These are phyloP conservation scores for Conchocele bisecta DNA, from an alignment of 2,888 invertebrate species.

Conservation along the genomic window DNA sequence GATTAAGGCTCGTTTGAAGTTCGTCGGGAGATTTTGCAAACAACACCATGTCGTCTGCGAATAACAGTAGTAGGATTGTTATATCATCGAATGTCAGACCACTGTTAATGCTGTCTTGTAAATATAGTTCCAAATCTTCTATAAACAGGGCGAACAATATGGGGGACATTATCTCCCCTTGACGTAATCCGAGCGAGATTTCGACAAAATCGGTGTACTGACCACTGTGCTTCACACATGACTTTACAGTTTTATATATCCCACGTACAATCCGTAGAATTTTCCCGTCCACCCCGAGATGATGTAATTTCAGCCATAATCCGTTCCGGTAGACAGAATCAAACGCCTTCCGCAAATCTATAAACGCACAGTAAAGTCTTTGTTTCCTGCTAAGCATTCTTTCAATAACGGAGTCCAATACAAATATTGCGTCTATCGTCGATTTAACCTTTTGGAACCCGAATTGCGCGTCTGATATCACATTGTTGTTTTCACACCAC, in stretches of 20 bases:
- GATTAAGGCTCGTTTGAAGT: constrained; percentile 9
- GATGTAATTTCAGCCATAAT: constrained; percentile 23
- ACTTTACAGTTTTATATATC: constrained; percentile 11
- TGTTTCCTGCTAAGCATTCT: constrained; percentile 1
- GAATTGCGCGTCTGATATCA: constrained; percentile 21
- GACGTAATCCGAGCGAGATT: constrained; percentile 9
- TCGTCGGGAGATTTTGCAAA: constrained; percentile 6
- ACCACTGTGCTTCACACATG: constrained; percentile 1
- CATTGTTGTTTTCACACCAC: constrained; percentile 9
- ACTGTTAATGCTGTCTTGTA: constrained; percentile 1
- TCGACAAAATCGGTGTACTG: constrained; percentile 7
- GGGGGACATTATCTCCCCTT: constrained; percentile 15
- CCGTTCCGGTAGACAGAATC: constrained; percentile 25
- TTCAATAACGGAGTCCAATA: constrained; percentile 6
- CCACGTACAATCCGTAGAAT: constrained; percentile 2
- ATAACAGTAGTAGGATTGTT: constrained; percentile 18
- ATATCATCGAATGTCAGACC: constrained; percentile 9
- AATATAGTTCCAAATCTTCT: constrained; percentile 14
- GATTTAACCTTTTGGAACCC: constrained; percentile 16
- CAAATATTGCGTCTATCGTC: constrained; percentile 28
- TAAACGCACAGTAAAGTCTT: constrained; percentile 11
- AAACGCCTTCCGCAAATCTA: constrained; percentile 17
- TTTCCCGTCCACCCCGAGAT: constrained; percentile 12
- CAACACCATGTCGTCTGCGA: constrained; percentile 43
- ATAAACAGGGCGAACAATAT: constrained; percentile 8